phyloP scores from a whole-genome alignment of 2,888 invertebrate genomes.

The Drosophila quinaria region DNA sequence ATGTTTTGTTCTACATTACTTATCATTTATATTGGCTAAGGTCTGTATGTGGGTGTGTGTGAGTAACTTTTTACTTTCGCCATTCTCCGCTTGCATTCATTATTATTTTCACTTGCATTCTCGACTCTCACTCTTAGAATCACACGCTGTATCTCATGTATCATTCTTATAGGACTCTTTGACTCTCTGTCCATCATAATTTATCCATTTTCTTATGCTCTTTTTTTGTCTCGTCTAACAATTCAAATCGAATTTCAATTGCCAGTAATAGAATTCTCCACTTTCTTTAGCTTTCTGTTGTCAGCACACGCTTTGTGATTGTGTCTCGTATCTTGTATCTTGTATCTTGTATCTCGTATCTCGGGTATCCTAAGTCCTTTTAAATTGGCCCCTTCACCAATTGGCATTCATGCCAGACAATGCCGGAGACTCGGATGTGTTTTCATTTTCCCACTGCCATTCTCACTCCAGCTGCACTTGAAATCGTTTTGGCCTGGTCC shows the following conservation, averaged over 20 bases:
- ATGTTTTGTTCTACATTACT: background rate
- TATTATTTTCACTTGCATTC: constrained; percentile 6
- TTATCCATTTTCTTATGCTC: constrained; percentile 41
- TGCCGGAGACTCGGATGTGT: constrained; percentile 13
- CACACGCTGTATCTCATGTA: background rate
- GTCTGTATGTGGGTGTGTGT: background rate
- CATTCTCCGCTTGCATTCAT: background rate
- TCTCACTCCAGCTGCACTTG: constrained; percentile 11
- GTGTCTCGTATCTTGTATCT: background rate
- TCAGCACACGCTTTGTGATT: constrained; percentile 21
- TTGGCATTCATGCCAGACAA: constrained; percentile 66
- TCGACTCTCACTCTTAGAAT: background rate
- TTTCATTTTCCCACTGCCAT: constrained; percentile 13
- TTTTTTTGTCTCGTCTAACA: constrained; percentile 61
- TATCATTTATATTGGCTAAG: background rate
- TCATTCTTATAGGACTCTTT: background rate
- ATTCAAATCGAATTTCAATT: constrained; percentile 56
- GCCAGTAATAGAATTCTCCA: constrained; percentile 45
- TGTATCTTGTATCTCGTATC: constrained; percentile 3
- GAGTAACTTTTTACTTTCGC: background rate
- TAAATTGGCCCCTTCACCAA: constrained; percentile 69
- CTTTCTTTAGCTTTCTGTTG: constrained; percentile 19
- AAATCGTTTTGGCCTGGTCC: constrained; percentile 44
- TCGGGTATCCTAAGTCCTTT: constrained; percentile 71
- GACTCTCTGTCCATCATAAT: constrained; percentile 19